Evolutionary conservation across 1,140 invertebrate genomes (phyloP), one percentile per base, ranked within the genome.

Genomic region (Diprion similis): DNA sequence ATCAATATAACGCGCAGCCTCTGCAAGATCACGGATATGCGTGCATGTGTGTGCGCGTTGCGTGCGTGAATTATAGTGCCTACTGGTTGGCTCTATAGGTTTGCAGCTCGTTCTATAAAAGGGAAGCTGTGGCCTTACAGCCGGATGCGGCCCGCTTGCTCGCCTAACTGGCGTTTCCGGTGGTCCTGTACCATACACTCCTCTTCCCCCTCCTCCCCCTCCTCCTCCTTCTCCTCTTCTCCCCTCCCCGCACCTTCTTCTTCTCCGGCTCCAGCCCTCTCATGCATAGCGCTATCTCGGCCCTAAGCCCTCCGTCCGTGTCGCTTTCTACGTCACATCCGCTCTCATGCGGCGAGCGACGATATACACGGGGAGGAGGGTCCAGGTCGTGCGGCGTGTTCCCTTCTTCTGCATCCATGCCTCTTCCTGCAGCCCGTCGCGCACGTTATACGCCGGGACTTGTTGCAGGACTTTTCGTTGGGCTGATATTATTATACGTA

Each of bases 131-230:
- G 67, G 17, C 71, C 71, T 64, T 81, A 78, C 77, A 73, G 77
- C 70, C 78, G 78, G 78, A 78, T 78, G 74, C 78, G 72, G 81
- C 71, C 78, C 82, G 80, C 82, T 82, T 79, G 79, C 78, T 82
- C 80, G 79, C 78, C 82, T 84, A 84, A 84, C 82, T 82, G 81
- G 81, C 82, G 76, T 82, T 84, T 84, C 82, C 82, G 82, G 82
- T 84, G 81, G 79, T 81, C 79, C 79, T 59, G 51, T 59, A 59
- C 51, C n/a, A 59, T 59, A 59, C 78, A 81, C 81, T 81, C 70
- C 71, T 47, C 70, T 24, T 66, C 75, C 18, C 70, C 48, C 24
- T 37, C 78, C 73, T 79, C 68, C 73, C 70, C 45, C 7, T 59
- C 51, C 37, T 71, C 47, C 70, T 73, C 68, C 24, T 13, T 46